phyloP scores from a whole-genome alignment of 2,888 invertebrate genomes.

The Chrysolina haemoptera region DNA sequence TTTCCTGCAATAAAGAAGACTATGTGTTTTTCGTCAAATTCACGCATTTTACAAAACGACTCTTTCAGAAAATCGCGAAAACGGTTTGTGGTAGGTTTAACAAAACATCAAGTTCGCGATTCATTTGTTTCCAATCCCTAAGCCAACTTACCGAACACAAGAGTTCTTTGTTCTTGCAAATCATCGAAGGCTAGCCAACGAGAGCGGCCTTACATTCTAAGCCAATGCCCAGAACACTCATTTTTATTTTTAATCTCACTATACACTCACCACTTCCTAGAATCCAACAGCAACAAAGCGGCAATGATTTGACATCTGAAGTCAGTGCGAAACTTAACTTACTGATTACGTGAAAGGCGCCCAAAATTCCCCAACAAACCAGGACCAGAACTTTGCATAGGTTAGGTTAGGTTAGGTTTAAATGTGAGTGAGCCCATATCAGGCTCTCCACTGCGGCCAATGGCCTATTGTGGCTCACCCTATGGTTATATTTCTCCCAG shows the following conservation, averaged over 20 bases:
- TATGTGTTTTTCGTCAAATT: no score
- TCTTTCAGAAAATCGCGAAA: not conserved
- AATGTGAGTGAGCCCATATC: no score
- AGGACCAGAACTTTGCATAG: no score
- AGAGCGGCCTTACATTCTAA: conserved; percentile 13
- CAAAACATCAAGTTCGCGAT: not conserved
- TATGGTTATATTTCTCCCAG: no score
- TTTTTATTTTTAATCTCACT: conserved; percentile 34
- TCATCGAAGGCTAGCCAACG: conserved; percentile 15
- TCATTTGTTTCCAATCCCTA: conserved; percentile 1
- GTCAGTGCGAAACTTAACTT: conserved; percentile 47
- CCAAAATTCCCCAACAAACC: conserved; percentile 17
- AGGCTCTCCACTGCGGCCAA: no score
- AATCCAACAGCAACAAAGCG: conserved; percentile 47
- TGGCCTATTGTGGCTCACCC: no score
- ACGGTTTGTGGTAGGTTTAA: not conserved
- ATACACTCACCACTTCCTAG: conserved; percentile 53
- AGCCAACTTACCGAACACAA: conserved; percentile 16
- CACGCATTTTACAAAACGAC: not conserved
- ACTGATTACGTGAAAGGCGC: no score
- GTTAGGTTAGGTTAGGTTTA: no score
- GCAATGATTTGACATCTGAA: conserved; percentile 44
- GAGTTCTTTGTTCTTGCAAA: conserved; percentile 20
- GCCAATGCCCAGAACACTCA: no score
- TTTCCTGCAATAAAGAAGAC: no score